phyloP scores from a whole-genome alignment of 1,140 invertebrate genomes.

The Anadara kagoshimensis region DNA sequence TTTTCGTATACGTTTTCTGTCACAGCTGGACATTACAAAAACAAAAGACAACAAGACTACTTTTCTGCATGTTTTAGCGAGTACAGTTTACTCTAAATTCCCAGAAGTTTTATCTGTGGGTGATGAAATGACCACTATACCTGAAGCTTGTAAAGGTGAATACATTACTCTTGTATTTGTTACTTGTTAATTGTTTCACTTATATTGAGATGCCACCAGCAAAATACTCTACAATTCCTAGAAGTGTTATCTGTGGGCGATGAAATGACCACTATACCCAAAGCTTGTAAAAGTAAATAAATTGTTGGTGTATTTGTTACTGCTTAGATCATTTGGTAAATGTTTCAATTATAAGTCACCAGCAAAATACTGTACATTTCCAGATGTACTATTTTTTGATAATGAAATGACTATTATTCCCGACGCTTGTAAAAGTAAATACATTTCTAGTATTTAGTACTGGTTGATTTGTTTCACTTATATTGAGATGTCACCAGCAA shows the following conservation, averaged over 20 bases:
- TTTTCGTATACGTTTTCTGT: constrained; percentile 69
- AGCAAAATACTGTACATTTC: constrained; percentile 64
- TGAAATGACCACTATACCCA: constrained; percentile 61
- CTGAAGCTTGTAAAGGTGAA: constrained; percentile 65
- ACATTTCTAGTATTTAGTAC: too few species aligned
- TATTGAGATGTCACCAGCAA: too few species aligned
- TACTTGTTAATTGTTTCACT: too few species aligned
- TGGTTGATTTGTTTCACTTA: too few species aligned
- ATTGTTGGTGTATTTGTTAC: not conserved
- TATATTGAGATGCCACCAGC: too few species aligned
- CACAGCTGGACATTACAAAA: constrained; percentile 72
- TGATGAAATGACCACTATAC: constrained; percentile 63
- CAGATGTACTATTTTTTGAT: constrained; percentile 58
- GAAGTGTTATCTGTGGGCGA: constrained; percentile 62
- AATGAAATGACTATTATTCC: constrained; percentile 64
- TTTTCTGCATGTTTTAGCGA: constrained; percentile 69
- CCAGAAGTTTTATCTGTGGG: constrained; percentile 61
- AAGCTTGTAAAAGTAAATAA: constrained; percentile 63
- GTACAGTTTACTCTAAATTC: constrained; percentile 66
- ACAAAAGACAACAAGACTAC: constrained; percentile 68
- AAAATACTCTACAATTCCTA: constrained; percentile 65
- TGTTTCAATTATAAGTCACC: too few species aligned
- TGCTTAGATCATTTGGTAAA: too few species aligned
- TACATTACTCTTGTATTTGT: not conserved
- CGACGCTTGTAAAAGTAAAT: too few species aligned